Evolutionary conservation across 2,888 invertebrate species (phyloP), one percentile per base, ranked within the genome.

Genomic region (Drosophila austrosaltans): DNA sequence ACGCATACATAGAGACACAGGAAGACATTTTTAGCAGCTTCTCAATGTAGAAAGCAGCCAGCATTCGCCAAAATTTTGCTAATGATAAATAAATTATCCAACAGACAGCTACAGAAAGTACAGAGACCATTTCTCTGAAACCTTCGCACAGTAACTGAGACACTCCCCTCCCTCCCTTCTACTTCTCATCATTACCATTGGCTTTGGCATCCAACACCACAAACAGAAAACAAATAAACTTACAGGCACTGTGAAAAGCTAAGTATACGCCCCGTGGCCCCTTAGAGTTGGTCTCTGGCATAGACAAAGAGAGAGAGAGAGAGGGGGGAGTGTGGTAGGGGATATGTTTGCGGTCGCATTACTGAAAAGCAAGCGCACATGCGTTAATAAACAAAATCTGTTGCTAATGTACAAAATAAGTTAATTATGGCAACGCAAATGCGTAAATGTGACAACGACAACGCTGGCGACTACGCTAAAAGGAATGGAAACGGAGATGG

Each of bases 381-480:
- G 74, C 88, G 88, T 84, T 88, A 87, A 87, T 84, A 86, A 84
- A 82, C 77, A 84, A 84, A 84, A 84, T 84, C 86, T 84, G 88
- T 86, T 82, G 86, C 88, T 84, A 87, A 84, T 87, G 88, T 82
- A 87, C 79, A 81, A 81, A 78, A 85, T 83, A 87, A 83, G 86
- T 85, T 83, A 83, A 83, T 83, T 83, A 82, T 85, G 86, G 69
- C 53, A 65, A 72, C 71, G 62, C 73, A 79, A 78, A 76, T 72
- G 76, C 79, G 75, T 69, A 70, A 87, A 82, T 87, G 36, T 72
- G 72, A 69, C 75, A 82, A 69, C 67, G 80, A 76, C 80, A 85
- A 79, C 78, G 76, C 85, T 75, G 77, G 70, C 75, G 77, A 75
- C 75, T 72, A 72, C 8, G 72, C 63, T 42, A 20, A 36, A 66